Base-by-base conservation (phyloP, 2,888 invertebrate genomes). In the Octodonta nipae region DNA sequence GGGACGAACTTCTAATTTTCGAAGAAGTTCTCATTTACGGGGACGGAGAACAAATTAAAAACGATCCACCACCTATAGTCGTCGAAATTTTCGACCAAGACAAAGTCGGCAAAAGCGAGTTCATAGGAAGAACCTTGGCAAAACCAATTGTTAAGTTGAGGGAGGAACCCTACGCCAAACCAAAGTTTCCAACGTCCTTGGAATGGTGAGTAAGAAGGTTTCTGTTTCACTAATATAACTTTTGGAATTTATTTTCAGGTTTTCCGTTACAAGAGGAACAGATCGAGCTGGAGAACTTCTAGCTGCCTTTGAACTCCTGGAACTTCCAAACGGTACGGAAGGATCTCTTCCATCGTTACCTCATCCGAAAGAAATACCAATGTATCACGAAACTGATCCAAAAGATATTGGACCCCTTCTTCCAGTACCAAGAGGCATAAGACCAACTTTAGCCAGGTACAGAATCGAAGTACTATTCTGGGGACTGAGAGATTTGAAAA, bases 11-110 rank as follows among this genome's bases (percentile, higher is more conserved):
- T 32, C 64, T 91, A 4, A 72, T 89, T 0, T 80, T 87, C 52
- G 78, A 84, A 31, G 83, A 88, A 44, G 74, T 89, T 30, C 60
- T 80, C 1, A 70, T 91, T 11, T 86, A 79, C 50, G 86, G 88
- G 7, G 73, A 76, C 2, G 74, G 78, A 35, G 80, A 83, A 35
- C 78, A 84, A 52, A 86, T 89, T 29, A 81, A 81, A 57, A 68
- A 71, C 24, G 77, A 82, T 44, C 86, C 88, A 1, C 86, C 85
- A 0, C 73, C 81, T 1, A 75, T 91, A 33, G 75, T 89, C 3
- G 76, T 91, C 15, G 89, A 91, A 64, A 75, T 91, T 37, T 89
- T 87, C 56, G 89, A 91, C 57, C 84, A 85, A 58, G 89, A 91
- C 52, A 84, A 85, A 69, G 84, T 89, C 4, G 89, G 89, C 0